Evolutionary conservation across 2,113 vertebrate species (phyloP).

Genomic region (Xenopus laevis): DNA sequence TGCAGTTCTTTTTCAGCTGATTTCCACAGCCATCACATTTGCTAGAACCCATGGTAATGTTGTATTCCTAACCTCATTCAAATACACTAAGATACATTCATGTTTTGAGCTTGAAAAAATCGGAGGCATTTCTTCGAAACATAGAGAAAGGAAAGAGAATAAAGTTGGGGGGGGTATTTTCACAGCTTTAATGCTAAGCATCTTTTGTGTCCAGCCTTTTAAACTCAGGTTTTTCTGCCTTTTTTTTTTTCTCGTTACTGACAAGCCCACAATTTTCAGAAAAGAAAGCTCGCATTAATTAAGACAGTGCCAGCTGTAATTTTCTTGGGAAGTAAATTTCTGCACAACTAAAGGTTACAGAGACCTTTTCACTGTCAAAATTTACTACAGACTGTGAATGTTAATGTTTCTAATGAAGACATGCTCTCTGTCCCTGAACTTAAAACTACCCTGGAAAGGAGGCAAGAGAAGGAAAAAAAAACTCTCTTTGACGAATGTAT

Average conservation of each 20-base stretch:
- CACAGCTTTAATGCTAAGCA: conserved; percentile 69
- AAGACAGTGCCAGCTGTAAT: conserved; percentile 99
- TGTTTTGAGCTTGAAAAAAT: too few relatives aligned
- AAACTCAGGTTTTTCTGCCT: conserved; percentile 68
- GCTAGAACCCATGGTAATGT: too few relatives aligned
- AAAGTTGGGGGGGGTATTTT: conserved; percentile 72
- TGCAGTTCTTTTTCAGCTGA: too few relatives aligned
- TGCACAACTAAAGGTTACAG: conserved; percentile 99
- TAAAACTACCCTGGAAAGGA: conserved; percentile 93
- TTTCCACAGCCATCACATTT: too few relatives aligned
- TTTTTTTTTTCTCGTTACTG: conserved; percentile 81
- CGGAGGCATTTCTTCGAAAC: not conserved
- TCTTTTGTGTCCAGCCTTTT: conserved; percentile 78
- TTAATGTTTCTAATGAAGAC: conserved; percentile 99
- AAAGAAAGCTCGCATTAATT: conserved; percentile 99
- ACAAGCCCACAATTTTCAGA: conserved; percentile 98
- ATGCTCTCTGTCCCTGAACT: conserved; percentile 99
- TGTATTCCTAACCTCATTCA: too few relatives aligned
- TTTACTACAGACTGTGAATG: conserved; percentile 99
- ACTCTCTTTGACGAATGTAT: conserved; percentile 80
- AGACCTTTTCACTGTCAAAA: conserved; percentile 99
- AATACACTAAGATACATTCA: too few relatives aligned
- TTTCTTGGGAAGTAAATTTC: conserved; percentile 99
- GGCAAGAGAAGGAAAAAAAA: conserved; percentile 67
- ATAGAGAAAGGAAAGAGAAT: conserved; percentile 65